A percentile compares a stretch with the other conserved stretches of the same genome.
Evolutionary conservation across 2,797 vertebrate genomes (phyloP).

Genomic region (Eremophila alpestris): DNA sequence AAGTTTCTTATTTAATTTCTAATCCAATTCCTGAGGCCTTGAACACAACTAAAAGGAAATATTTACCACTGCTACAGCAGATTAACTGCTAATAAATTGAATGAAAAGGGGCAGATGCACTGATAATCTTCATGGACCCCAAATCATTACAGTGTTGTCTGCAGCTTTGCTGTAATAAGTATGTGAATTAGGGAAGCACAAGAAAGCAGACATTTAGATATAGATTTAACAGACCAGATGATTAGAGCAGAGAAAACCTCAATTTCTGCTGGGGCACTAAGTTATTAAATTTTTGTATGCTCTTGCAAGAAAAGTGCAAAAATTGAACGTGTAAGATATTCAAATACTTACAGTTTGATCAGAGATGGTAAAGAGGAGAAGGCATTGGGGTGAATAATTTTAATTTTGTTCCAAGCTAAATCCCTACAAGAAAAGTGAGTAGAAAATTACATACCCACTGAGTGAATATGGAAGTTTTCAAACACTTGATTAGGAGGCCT

Average conservation of each 20-base stretch:
- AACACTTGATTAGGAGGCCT: conserved; percentile 34
- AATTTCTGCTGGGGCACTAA: neutral
- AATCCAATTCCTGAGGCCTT: neutral
- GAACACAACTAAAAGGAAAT: neutral
- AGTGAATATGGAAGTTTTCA: conserved; percentile 37
- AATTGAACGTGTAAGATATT: neutral
- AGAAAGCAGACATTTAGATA: neutral
- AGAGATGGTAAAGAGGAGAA: conserved; percentile 89
- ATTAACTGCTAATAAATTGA: neutral
- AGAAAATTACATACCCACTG: conserved; percentile 29
- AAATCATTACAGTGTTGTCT: neutral
- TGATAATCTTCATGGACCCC: neutral
- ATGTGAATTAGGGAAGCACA: neutral
- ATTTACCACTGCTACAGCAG: neutral
- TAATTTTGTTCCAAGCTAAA: conserved; percentile 90
- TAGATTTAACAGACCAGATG: neutral
- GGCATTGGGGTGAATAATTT: conserved; percentile 80
- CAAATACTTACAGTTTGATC: conserved; percentile 89
- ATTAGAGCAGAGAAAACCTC: neutral
- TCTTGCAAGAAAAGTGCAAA: conserved; percentile 2
- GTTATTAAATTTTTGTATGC: neutral
- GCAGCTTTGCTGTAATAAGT: neutral
- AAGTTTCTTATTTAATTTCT: neutral
- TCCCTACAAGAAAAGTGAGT: conserved; percentile 77
- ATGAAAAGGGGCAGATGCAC: neutral